Evolutionary conservation across 1,140 invertebrate species (phyloP), one percentile per base, ranked within the genome.

Genomic region (Bombus consobrinus): DNA sequence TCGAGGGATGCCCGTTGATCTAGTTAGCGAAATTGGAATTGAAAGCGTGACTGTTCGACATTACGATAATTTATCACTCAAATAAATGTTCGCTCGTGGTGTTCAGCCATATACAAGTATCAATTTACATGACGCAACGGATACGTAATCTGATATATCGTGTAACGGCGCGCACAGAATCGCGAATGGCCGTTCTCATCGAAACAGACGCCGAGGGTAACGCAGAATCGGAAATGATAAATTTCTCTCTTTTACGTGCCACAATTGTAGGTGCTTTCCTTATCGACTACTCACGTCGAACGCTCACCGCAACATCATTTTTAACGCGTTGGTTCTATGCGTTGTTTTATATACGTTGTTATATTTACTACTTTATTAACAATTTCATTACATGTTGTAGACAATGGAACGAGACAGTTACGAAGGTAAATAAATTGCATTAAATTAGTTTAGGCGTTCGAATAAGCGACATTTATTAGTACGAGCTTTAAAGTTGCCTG

Each of bases 121-220:
- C 88, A 89, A 89, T 89, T 89, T 89, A 89, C 88, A 83, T 87
- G 88, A 89, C 88, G 88, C 88, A 89, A 89, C 81, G 88, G 88
- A 89, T 89, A 87, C 86, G 88, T 89, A 89, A 89, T 82, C 88
- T 87, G 88, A 89, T 89, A 89, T 89, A 89, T 89, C 88, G 87
- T 62, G 79, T 75, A 86, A 85, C 80, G 87, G 84, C 87, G 78
- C 68, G 57, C 72, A 79, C 82, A 78, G 64, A 88, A 78, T 66
- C 82, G 68, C 86, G 82, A 64, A 72, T 76, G 79, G 72, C 37
- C 80, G 81, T 89, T 89, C 88, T 89, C 88, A 83, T 83, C 81
- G 84, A 18, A 72, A 76, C n/a, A n/a, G 57, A 53, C 57, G 66
- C 85, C 32, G 64, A 81, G 28, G 41, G 68, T 62, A 59, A 83